Base-by-base conservation (phyloP, 2,797 vertebrate species). In the Phaenicophaeus curvirostris region DNA sequence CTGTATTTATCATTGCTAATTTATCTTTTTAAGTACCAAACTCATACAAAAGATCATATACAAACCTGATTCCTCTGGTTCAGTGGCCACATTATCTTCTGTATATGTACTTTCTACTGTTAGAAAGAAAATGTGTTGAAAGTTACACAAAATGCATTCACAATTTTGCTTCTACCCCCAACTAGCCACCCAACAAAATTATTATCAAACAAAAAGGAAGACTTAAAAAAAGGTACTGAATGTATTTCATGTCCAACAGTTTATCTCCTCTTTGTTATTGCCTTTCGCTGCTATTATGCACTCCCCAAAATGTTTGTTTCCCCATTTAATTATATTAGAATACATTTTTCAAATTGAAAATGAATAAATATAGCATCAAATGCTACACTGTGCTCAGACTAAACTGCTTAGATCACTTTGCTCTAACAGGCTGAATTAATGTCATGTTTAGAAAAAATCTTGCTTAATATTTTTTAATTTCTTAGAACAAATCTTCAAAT, bases 51-150 rank as follows among this genome's bases (percentile, higher is more conserved):
- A 59, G 4, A 57, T 24, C 66, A 33, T 28, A 87, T 27, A 96
- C 96, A 81, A 79, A 97, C 96, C 96, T 96, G 90, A 91, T 71
- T 95, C 80, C 54, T 85, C 93, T 65, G 84, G 57, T 73, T 93
- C 95, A 89, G 27, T 8, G n/a, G 51, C 57, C 23, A 62, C 35
- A 30, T 11, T 53, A 44, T 96, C 89, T 63, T 96, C 91, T 78
- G 28, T 15, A 61, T 61, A 78, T 41, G 93, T 87, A 63, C 15
- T 74, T 75, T 96, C 94, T 72, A 75, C 67, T 86, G 66, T 58
- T 84, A 80, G 7, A 51, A 39, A 91, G 23, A 84, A 93, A 92
- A 15, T 7, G 77, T 19, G 17, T 65, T 67, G 12, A 30, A 74
- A 87, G 19, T 67, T 66, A 86, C 24, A 58, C 31, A 83, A 1